Evolutionary conservation across 2,113 vertebrate genomes (phyloP).

Genomic region (Malurus cyaneus): DNA sequence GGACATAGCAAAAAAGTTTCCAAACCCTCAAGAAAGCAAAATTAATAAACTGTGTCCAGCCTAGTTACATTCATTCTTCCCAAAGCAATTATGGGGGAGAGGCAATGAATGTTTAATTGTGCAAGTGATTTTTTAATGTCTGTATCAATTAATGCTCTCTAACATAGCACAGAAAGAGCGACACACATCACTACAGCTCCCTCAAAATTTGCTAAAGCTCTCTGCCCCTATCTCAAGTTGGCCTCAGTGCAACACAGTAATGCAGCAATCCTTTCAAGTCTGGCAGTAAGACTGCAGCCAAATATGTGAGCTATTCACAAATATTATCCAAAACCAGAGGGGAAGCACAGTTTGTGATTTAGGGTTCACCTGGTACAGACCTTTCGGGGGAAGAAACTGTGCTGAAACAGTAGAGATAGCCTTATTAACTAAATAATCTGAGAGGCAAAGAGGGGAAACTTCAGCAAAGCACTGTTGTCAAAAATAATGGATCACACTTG

Average conservation of each 20-base stretch:
- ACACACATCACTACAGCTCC: neutral
- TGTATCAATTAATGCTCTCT: neutral
- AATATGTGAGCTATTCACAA: slow-evolving; percentile 24
- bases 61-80: slow-evolving; percentile 8
- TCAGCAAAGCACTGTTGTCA: neutral
- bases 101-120: neutral
- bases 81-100: neutral
- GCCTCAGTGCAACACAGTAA: neutral
- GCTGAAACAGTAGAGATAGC: neutral
- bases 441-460: neutral
- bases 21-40: neutral
- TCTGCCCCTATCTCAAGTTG: neutral
- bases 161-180: neutral
- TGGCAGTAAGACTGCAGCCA: neutral
- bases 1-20: neutral
- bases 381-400: neutral
- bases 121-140: neutral
- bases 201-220: neutral
- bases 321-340: neutral
- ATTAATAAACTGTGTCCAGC: neutral
- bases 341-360: slow-evolving; percentile 4
- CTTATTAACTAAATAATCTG: slow-evolving; percentile 4
- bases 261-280: neutral
- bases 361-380: slow-evolving; percentile 29
- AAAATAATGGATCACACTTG: slow-evolving; percentile 12